phyloP scores from a whole-genome alignment of 1,140 invertebrate species.

The Neodiprion virginianus region DNA sequence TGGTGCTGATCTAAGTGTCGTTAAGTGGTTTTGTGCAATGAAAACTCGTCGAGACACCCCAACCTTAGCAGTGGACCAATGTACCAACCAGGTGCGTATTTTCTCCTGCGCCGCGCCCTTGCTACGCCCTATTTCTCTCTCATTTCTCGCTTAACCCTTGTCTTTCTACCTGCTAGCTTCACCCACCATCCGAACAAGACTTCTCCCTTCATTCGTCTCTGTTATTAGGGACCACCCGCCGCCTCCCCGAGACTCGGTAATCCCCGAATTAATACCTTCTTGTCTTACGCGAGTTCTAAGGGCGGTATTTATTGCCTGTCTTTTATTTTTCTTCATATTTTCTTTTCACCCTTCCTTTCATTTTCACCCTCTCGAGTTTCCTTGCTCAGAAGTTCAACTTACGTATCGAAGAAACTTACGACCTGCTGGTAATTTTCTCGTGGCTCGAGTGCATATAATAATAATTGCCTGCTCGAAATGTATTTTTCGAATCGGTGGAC shows the following conservation, averaged over 20 bases:
- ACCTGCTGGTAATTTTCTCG: too few relatives aligned
- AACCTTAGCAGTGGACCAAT: constrained; percentile 50
- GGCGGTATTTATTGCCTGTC: not conserved
- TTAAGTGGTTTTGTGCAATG: constrained; percentile 55
- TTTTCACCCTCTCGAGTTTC: not conserved
- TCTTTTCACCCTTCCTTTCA: not conserved
- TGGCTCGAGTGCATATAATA: too few relatives aligned
- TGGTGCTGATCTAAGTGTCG: constrained; percentile 50
- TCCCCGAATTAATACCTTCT: not conserved
- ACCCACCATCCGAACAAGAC: not conserved
- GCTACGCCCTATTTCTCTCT: not conserved
- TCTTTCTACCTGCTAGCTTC: not conserved
- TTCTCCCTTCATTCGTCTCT: not conserved
- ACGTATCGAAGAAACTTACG: too few relatives aligned
- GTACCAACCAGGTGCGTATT: constrained; percentile 57
- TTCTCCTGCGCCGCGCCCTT: not conserved
- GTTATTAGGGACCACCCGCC: not conserved
- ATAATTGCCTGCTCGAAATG: not conserved
- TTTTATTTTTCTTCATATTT: constrained; percentile 4
- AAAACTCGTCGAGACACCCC: constrained; percentile 40
- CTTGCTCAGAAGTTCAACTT: too few relatives aligned
- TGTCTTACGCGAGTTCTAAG: not conserved
- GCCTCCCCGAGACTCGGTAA: not conserved
- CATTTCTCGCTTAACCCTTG: not conserved
- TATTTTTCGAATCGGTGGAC: not conserved